Percentiles rank a stretch among this genome's conserved stretches.
Evolutionary conservation across 2,113 vertebrate species (phyloP).

Genomic region (Cinclus cinclus): DNA sequence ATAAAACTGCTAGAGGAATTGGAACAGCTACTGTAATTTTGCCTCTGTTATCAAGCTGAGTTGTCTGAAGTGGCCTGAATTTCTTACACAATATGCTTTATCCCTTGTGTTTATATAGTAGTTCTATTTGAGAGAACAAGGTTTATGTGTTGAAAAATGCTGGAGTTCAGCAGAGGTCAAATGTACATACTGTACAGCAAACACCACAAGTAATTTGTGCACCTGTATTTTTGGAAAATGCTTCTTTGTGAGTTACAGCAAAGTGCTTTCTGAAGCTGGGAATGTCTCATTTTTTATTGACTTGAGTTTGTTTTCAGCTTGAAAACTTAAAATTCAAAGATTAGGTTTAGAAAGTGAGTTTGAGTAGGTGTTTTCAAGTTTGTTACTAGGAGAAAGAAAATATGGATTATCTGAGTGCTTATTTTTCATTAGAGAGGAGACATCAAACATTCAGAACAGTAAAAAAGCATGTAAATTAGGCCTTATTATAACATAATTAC

Average conservation of each 20-base stretch:
- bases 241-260: slow-evolving; percentile 12
- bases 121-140: slow-evolving; percentile 59
- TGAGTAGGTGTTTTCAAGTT: not conserved
- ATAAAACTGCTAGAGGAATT: slow-evolving; percentile 6
- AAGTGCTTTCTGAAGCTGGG: slow-evolving; percentile 43
- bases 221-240: slow-evolving; percentile 59
- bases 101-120: slow-evolving; percentile 41
- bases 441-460: not conserved
- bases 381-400: not conserved
- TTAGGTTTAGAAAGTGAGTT: not conserved
- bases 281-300: slow-evolving; percentile 56
- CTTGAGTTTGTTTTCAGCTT: slow-evolving; percentile 44
- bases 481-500: slow-evolving; percentile 64
- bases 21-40: slow-evolving; percentile 39
- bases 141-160: slow-evolving; percentile 52
- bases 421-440: not conserved
- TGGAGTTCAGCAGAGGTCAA: slow-evolving; percentile 5
- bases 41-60: slow-evolving; percentile 40
- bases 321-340: slow-evolving; percentile 9
- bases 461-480: not conserved
- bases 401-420: not conserved
- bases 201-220: slow-evolving; percentile 22
- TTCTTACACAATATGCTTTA: slow-evolving; percentile 57
- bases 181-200: slow-evolving; percentile 39
- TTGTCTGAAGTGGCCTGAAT: slow-evolving; percentile 47